Conservation (phyloP, 2,797 vertebrate species). For the Tympanoctomys barrerae region DNA sequence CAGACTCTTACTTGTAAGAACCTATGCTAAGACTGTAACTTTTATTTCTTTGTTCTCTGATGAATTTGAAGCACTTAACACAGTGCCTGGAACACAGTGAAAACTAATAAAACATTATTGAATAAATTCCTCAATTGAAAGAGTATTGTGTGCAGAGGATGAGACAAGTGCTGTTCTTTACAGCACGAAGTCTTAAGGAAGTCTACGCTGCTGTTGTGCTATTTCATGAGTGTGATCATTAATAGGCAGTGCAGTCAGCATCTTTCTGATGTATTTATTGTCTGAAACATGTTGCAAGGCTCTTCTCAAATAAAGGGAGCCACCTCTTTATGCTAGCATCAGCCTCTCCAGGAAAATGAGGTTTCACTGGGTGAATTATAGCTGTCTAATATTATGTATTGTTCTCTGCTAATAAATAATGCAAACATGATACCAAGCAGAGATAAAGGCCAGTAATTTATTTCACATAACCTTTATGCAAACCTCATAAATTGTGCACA, state of each 20-base stretch:
- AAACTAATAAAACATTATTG: background rate
- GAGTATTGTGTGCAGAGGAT: background rate
- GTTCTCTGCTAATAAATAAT: constrained; percentile 82
- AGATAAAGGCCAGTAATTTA: constrained; percentile 84
- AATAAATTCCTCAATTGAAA: background rate
- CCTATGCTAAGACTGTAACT: background rate
- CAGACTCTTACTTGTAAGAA: background rate
- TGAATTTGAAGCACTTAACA: background rate
- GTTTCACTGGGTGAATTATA: constrained; percentile 81
- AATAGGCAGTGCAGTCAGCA: constrained; percentile 42
- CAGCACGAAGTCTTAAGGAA: background rate
- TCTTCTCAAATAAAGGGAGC: constrained; percentile 69
- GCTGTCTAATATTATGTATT: constrained; percentile 70
- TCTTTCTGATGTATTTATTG: constrained; percentile 70
- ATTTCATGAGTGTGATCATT: constrained; percentile 55
- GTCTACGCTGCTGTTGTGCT: background rate
- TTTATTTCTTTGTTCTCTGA: background rate
- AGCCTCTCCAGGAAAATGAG: constrained; percentile 67
- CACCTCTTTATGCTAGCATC: constrained; percentile 66
- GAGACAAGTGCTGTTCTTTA: background rate
- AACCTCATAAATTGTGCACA: constrained; percentile 78
- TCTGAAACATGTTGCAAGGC: constrained; percentile 63
- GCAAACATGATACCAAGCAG: constrained; percentile 67
- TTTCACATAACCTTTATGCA: constrained; percentile 79
- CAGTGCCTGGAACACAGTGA: background rate